Percentiles rank a stretch among this genome's conserved stretches.
These are phyloP conservation scores for Pycnonotus jocosus DNA, from an alignment of 2,113 vertebrate genomes.

Conservation along the genomic window DNA sequence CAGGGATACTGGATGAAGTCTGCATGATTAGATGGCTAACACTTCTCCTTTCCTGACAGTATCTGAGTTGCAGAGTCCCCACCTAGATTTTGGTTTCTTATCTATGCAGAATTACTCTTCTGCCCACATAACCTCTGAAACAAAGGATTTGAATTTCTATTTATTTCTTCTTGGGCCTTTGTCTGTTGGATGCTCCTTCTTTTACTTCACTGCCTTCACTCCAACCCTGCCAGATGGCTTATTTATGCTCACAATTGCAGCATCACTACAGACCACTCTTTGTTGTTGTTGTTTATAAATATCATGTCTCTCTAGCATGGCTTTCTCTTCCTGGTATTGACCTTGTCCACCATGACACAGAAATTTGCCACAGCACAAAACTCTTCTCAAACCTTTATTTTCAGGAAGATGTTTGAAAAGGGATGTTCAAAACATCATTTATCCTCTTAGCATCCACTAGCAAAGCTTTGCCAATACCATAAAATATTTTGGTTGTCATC, in stretches of 20 bases:
- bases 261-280: neutral
- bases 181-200: neutral
- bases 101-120: neutral
- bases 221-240: neutral
- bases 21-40: neutral
- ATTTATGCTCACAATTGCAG: neutral
- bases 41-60: neutral
- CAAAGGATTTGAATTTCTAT: neutral
- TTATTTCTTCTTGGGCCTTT: neutral
- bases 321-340: neutral
- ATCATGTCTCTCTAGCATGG: neutral
- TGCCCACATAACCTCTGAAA: neutral
- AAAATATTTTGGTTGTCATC: neutral
- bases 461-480: neutral
- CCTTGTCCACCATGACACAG: neutral
- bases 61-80: neutral
- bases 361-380: neutral
- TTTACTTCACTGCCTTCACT: neutral
- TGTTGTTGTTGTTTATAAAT: neutral
- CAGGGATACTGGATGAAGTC: neutral
- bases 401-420: neutral
- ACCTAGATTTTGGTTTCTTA: neutral
- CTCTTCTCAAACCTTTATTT: neutral
- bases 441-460: neutral
- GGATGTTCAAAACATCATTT: neutral